Evolutionary conservation across 2,113 vertebrate species (phyloP), one percentile per base, ranked within the genome.

Genomic region (Chaenogobius annularis): DNA sequence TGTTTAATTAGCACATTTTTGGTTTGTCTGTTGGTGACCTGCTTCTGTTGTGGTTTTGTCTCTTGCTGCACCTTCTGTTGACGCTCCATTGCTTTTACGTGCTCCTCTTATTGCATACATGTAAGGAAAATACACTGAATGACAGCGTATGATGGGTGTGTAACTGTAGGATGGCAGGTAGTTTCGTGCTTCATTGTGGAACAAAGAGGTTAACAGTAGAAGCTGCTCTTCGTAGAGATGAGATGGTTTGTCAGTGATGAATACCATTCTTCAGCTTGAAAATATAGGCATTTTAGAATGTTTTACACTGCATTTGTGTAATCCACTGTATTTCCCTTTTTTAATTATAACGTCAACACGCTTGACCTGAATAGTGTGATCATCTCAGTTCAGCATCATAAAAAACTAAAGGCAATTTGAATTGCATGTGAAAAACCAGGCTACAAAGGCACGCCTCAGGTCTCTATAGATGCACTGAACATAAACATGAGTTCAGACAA

Each of bases 221-320:
- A 66, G 26, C 63, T 69, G 64, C 48, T 37, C 65, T 68, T 65
- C 47, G 46, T 69, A 15, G 43, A 77, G 31, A 74, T 83, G 7
- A 20, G 69, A 78, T 56, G 68, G 85, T 68, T 80, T 85, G 78
- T 75, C 64, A 66, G 22, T 72, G 72, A 35, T 68, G 64, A 74
- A 80, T 69, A 59, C 26, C 72, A 67, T 76, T 47, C 68, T 40
- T 83, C 77, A 65, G 70, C 66, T 70, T 81, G 83, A 77, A 92
- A 79, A 88, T 95, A 26, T 61, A 71, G 90, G 90, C 89, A 52
- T 87, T 91, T 91, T 92, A 87, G 87, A 93, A 93, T 83, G 82
- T 95, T 95, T 94, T 93, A 94, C 86, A 88, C 85, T 91, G 91
- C 82, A 91, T 94, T 94, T 93, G 89, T 94, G 87, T 93, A 89